Evolutionary conservation across 2,113 vertebrate genomes (phyloP), one percentile per base, ranked within the genome.

Genomic region (Vimba vimba): DNA sequence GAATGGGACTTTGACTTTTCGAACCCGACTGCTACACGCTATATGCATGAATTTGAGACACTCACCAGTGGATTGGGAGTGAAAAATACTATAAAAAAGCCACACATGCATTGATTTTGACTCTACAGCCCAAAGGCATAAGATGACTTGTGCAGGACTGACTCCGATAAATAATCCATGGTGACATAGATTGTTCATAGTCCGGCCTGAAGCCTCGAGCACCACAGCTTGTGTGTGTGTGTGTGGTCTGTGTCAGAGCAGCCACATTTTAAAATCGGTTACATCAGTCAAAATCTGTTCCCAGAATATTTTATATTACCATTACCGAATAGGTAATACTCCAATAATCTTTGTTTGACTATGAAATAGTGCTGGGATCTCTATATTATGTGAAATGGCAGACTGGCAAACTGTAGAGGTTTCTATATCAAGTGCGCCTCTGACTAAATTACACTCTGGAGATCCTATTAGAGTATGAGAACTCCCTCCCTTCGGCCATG

Each of bases 141-240:
- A 86, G 66, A 64, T 45, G 27, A 36, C 25, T 82, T 45, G 55
- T 57, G 55, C 55, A 23, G 82, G 85, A 91, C 91, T 90, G 91
- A 90, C 90, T 88, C 82, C 52, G 81, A 89, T 94, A 91, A 93
- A 94, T 95, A 88, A 94, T 93, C 91, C 88, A 89, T 93, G 85
- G 90, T 88, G 85, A 88, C 87, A 91, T 83, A 83, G 83, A 87
- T 87, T 86, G 83, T 74, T 76, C 77, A 86, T 74, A 83, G 71
- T 87, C 89, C 82, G 52, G 62, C 9, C 45, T 33, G 30, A 8
- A 33, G 80, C 62, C 79, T 69, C 6, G 55, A 60, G 33, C 52
- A 59, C 15, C 27, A 57, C 11, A 50, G 47, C 12, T 8, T 43
- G 39, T 8, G 39, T 43, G 39, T n/a, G n/a, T 39, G 52, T n/a